phyloP scores from a whole-genome alignment of 2,797 vertebrate species.

The Pitangus sulphuratus region DNA sequence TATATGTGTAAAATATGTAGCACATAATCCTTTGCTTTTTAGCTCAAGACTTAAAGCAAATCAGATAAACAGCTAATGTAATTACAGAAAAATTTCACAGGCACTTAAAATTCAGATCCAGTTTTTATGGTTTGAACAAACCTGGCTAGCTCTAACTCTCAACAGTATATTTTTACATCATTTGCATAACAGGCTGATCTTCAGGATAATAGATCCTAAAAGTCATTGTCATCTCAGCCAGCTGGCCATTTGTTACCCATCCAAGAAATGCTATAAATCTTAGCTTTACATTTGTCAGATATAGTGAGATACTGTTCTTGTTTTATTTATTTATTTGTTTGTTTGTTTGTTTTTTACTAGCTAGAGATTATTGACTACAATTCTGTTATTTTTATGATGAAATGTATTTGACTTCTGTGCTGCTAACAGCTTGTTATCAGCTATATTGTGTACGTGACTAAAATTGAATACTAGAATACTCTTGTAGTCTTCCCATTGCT shows the following conservation, averaged over 20 bases:
- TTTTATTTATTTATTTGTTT: neutral
- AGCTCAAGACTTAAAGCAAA: conserved; percentile 10
- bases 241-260: neutral
- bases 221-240: neutral
- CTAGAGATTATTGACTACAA: neutral
- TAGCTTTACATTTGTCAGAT: neutral
- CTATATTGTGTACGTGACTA: neutral
- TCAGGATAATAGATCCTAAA: neutral
- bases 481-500: neutral
- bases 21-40: neutral
- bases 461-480: neutral
- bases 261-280: neutral
- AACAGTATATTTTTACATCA: neutral
- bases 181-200: neutral
- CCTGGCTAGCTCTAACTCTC: neutral
- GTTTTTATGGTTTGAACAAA: neutral
- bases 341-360: neutral
- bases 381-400: neutral
- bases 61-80: conserved; percentile 26
- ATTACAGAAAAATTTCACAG: neutral
- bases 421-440: conserved; percentile 4
- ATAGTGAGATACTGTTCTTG: neutral
- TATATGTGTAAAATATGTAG: neutral
- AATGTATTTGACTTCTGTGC: neutral
- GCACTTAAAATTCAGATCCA: conserved; percentile 35